Evolutionary conservation across 2,888 invertebrate genomes (phyloP).

Genomic region (Rhimphoctona megacephalus): DNA sequence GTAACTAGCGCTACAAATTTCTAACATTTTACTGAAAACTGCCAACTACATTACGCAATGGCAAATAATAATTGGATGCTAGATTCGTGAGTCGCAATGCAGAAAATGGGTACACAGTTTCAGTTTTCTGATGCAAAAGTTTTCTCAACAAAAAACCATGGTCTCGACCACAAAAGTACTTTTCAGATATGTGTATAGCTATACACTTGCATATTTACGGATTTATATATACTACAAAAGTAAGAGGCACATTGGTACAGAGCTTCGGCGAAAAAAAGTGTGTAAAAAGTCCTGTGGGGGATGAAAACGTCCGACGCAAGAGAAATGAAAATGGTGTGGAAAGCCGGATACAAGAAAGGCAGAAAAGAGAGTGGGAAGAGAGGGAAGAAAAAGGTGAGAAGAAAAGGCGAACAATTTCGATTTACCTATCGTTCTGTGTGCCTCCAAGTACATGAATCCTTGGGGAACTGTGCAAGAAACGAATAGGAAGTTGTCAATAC

Average conservation of each 20-base stretch:
- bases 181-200: background rate
- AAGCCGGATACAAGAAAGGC: constrained; percentile 15
- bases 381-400: constrained; percentile 4
- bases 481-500: constrained; percentile 62
- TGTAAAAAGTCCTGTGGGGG: constrained; percentile 28
- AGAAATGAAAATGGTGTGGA: constrained; percentile 47
- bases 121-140: background rate
- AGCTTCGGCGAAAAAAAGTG: constrained; percentile 10
- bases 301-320: constrained; percentile 44
- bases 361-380: constrained; percentile 36
- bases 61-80: background rate
- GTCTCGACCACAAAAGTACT: background rate
- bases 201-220: background rate
- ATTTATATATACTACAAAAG: constrained; percentile 2
- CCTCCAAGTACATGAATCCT: constrained; percentile 52
- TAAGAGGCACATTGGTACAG: background rate
- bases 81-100: background rate
- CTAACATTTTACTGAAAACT: background rate
- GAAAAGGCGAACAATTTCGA: constrained; percentile 62
- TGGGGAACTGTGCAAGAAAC: constrained; percentile 52
- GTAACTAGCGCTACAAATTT: background rate
- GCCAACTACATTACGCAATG: background rate
- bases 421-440: constrained; percentile 56
- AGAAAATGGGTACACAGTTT: background rate
- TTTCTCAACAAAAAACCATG: background rate